Evolutionary conservation across 2,113 vertebrate genomes (phyloP), one percentile per base, ranked within the genome.

Genomic region (Amphilophus citrinellus): DNA sequence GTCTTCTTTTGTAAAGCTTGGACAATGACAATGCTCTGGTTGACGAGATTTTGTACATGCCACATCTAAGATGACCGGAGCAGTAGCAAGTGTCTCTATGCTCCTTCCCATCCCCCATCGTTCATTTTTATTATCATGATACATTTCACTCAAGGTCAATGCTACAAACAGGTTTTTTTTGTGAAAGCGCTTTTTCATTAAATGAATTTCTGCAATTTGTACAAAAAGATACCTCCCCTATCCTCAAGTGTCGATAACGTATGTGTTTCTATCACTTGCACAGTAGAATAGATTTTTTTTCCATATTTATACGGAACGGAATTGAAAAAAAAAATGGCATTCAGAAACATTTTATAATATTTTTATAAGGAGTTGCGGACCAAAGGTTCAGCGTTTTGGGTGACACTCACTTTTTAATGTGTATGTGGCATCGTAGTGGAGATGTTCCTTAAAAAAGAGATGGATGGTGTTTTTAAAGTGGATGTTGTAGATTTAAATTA

Each of bases 291-390:
- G 94, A 63, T 83, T 82, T 94, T 89, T 95, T 94, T 91, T 94
- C 85, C 95, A 96, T 95, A 92, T 96, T 96, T 96, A 93, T 96
- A 96, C 90, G 53, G 86, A 91, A 92, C 83, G 61, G 15, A 87
- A 73, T 73, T 77, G 66, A 89, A 44, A 10, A 84, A 90, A 86
- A 92, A 88, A 85, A 93, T 50, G 75, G 88, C 94, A 94, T 95
- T 96, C 92, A 92, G 88, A 95, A 93, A 80, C 91, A 93, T 95
- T 95, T 96, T 95, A 94, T 94, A 94, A 79, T 96, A 96, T 96
- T 96, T 96, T 96, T 96, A 88, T 96, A 96, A 94, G 93, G 92
- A 93, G 91, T 92, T 94, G 89, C 79, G 93, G 93, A 94, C 93
- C 94, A 95, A 96, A 93, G 93, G 92, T 92, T 95, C 91, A 87